These are phyloP conservation scores for Girardinichthys multiradiatus DNA, from an alignment of 2,113 vertebrate genomes.

Conservation along the genomic window DNA sequence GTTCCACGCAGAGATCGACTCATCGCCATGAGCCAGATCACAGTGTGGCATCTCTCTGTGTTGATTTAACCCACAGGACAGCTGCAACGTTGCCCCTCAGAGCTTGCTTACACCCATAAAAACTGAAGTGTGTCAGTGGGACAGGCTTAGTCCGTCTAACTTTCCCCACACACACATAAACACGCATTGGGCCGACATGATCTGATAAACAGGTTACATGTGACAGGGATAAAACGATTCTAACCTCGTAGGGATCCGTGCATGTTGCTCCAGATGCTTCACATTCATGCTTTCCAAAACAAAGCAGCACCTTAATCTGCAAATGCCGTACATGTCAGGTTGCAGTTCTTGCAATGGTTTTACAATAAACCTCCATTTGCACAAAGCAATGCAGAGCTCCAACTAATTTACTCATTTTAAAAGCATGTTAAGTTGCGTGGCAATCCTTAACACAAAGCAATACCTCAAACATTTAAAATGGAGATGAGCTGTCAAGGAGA, in stretches of 20 bases:
- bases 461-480: slow-evolving; percentile 22
- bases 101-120: slow-evolving; percentile 29
- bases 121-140: slow-evolving; percentile 66
- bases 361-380: slow-evolving; percentile 19
- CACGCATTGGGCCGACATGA: slow-evolving; percentile 37
- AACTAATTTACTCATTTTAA: neutral
- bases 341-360: neutral
- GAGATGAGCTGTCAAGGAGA: slow-evolving; percentile 35
- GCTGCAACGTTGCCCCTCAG: slow-evolving; percentile 44
- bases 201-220: slow-evolving; percentile 42
- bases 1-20: slow-evolving; percentile 12
- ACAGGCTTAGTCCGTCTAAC: slow-evolving; percentile 31
- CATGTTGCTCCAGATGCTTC: slow-evolving; percentile 25
- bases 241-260: slow-evolving; percentile 28
- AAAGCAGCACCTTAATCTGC: slow-evolving; percentile 36
- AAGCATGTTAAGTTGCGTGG: slow-evolving; percentile 4
- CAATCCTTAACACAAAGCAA: slow-evolving; percentile 24
- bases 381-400: neutral
- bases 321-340: slow-evolving; percentile 42
- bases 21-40: slow-evolving; percentile 50
- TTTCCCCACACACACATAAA: slow-evolving; percentile 2
- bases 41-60: slow-evolving; percentile 52
- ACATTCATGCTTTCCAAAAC: slow-evolving; percentile 15
- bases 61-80: slow-evolving; percentile 63
- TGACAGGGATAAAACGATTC: slow-evolving; percentile 40